Percentiles rank a stretch among this genome's conserved stretches.
These are phyloP conservation scores for Albula goreensis DNA, from an alignment of 2,113 vertebrate species.

Conservation along the genomic window DNA sequence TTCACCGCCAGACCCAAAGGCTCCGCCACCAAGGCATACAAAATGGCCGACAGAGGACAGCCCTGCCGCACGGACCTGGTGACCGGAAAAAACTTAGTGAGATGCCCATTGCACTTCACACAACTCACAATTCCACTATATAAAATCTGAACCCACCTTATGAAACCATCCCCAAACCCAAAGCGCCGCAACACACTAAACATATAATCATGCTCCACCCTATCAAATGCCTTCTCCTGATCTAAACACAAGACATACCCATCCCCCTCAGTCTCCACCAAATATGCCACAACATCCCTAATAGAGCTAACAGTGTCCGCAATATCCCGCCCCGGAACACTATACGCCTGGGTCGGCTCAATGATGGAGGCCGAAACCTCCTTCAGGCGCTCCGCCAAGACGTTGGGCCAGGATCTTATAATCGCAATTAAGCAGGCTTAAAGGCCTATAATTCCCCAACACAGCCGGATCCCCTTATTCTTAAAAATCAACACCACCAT, in stretches of 20 bases:
- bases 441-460: background rate
- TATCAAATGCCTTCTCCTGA: background rate
- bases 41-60: background rate
- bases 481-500: background rate
- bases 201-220: background rate
- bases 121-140: too few relatives aligned
- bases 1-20: too few relatives aligned
- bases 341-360: too few relatives aligned
- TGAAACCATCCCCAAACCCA: background rate
- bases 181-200: background rate
- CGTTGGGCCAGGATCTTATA: background rate
- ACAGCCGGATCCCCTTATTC: background rate
- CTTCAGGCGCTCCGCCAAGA: background rate
- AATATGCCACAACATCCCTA: background rate
- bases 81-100: background rate
- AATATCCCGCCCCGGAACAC: too few relatives aligned
- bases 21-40: background rate
- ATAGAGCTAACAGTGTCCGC: background rate
- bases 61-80: background rate
- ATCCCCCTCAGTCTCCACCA: background rate
- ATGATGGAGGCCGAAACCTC: background rate
- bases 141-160: too few relatives aligned
- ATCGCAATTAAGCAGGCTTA: background rate
- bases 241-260: background rate
- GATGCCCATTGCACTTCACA: too few relatives aligned